Percentiles rank a stretch among this genome's conserved stretches.
Evolutionary conservation across 1,140 invertebrate species (phyloP).

Genomic region (Rhopalosiphum padi): DNA sequence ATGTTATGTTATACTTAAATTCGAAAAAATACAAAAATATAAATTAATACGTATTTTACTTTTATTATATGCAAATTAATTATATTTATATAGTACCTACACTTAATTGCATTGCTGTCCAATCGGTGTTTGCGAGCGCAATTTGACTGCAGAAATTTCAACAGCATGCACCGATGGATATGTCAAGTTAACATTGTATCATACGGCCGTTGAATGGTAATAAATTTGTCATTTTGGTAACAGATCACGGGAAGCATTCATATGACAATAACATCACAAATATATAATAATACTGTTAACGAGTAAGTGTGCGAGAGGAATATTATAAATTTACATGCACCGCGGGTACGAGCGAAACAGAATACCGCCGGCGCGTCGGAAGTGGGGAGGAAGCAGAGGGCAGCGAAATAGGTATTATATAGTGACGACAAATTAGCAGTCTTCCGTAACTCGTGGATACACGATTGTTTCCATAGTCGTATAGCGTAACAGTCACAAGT

Average conservation of each 20-base stretch:
- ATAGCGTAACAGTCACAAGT: not conserved
- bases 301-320: too few species aligned
- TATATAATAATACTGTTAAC: too few species aligned
- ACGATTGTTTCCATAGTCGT: slow-evolving; percentile 15
- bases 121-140: not conserved
- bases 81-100: not conserved
- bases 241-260: not conserved
- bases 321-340: not conserved
- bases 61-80: not conserved
- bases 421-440: slow-evolving; percentile 9
- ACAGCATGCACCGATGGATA: not conserved
- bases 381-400: slow-evolving; percentile 33
- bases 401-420: not conserved
- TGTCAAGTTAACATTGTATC: not conserved
- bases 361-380: not conserved
- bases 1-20: not conserved
- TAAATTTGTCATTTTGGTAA: not conserved
- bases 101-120: not conserved
- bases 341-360: not conserved
- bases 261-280: too few species aligned
- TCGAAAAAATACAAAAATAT: not conserved
- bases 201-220: not conserved
- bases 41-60: not conserved
- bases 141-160: not conserved
- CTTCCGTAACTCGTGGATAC: slow-evolving; percentile 11